Base-by-base conservation (phyloP, 2,113 vertebrate genomes). In the Sinocyclocheilus grahami region DNA sequence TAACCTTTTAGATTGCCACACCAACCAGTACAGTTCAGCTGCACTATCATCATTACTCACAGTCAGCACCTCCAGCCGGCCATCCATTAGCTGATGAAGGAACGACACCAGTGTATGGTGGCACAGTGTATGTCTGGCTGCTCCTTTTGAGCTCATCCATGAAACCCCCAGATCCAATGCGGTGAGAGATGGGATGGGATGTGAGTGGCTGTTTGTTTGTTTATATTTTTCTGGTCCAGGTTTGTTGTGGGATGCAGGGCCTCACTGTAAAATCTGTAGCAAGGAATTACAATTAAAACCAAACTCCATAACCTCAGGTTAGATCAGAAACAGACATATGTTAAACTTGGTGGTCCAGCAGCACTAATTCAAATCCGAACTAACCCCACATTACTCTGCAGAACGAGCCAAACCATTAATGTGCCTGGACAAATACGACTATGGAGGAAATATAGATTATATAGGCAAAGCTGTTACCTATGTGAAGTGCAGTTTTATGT, bases 1-100 rank as follows among this genome's bases (percentile, higher is more conserved):
- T 46, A 46, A 63, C 58, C 14, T 76, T 22, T 27, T 81, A 63
- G 8, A 81, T 46, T 63, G 10, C 60, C 37, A 46, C 39, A 65
- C 13, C 13, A 42, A 46, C 39, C 33, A 65, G 37, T 80, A 63
- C 30, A 62, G 78, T 81, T 63, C 55, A n/a, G 37, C 39, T 81
- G 14, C 78, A 81, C 46, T 65, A 48, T 81, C 14, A 48, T 18
- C 46, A 65, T 65, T 65, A 67, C 79, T 48, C n/a, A 48, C 24
- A 24, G 53, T 76, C 74, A 76, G 42, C 53, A 60, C 30, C n/a
- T 65, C 24, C 22, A 24, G 33, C 77, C 78, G 33, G 78, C 7
- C 55, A 48, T 82, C 60, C 79, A 82, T 82, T 82, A 82, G 39
- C 79, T 82, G 58, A 82, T 67, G 79, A 82, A 48, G 39, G 30